Evolutionary conservation across 2,888 invertebrate genomes (phyloP).

Genomic region (Pseudeuparius sepicola): DNA sequence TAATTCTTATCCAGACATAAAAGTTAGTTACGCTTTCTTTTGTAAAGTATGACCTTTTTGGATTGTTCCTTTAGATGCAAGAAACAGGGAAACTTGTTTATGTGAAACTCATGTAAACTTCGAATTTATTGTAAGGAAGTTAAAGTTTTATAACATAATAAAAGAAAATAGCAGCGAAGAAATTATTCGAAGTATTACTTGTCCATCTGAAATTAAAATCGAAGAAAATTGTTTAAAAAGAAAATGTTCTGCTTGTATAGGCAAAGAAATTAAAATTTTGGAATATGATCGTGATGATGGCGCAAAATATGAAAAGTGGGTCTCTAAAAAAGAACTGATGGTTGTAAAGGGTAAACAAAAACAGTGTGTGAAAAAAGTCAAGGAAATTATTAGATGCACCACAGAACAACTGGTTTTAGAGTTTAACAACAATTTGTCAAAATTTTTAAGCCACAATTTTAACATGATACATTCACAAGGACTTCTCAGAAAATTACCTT

Average conservation of each 20-base stretch:
- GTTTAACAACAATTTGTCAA: conserved; percentile 5
- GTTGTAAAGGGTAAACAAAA: conserved; percentile 1
- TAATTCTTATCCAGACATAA: conserved; percentile 3
- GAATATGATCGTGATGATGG: not conserved
- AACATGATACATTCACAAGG: conserved; percentile 9
- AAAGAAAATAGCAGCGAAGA: conserved; percentile 8
- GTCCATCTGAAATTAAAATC: not conserved
- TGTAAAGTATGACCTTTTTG: conserved; percentile 10
- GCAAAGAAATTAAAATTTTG: conserved; percentile 2
- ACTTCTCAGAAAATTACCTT: conserved; percentile 12
- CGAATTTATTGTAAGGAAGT: not conserved
- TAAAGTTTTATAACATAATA: not conserved
- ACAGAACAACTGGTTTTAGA: conserved; percentile 4
- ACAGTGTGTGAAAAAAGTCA: conserved; percentile 3
- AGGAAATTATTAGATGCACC: conserved; percentile 1
- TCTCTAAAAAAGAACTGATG: not conserved
- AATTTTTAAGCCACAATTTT: conserved; percentile 1
- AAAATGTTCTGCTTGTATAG: conserved; percentile 1
- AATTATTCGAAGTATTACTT: conserved; percentile 4
- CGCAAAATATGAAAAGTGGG: conserved; percentile 5
- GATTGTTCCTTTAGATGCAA: conserved; percentile 1
- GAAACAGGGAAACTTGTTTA: conserved; percentile 1
- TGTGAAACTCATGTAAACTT: conserved; percentile 4
- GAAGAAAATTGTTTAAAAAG: conserved; percentile 4
- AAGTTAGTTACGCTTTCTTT: conserved; percentile 8